Base-by-base conservation (phyloP, 2,113 vertebrate genomes). In the Aix galericulata region DNA sequence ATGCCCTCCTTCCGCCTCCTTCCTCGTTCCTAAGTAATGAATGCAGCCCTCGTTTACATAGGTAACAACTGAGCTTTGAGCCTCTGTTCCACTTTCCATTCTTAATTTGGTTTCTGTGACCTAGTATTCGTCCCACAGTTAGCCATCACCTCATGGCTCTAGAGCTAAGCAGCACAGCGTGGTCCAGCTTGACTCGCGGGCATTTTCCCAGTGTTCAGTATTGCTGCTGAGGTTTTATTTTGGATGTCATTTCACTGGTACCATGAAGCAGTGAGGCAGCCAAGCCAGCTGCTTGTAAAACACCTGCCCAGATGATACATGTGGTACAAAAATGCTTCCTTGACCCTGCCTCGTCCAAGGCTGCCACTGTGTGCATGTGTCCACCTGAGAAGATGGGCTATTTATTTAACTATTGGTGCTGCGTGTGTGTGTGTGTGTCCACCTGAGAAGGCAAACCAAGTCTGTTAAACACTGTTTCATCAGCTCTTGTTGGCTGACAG, bases 81-180 rank as follows among this genome's bases (percentile, higher is more conserved):
- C 17, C 38, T 89, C 44, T 89, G 71, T 59, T 94, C 87, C 59
- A 85, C 63, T 91, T 95, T 80, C 82, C 72, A 46, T 74, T 88
- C 59, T 94, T 88, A 92, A 94, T 91, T 95, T 94, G 74, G 82
- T 95, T 95, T 95, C 91, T 95, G 82, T 94, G 93, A 77, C 93
- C 87, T 91, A 80, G 36, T 91, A 94, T 88, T 89, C 82, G 48
- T 91, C 36, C 38, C 21, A 12, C 62, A 18, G n/a, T 73, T 50
- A 64, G 18, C 46, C 87, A 66, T 66, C 69, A 44, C 26, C 67
- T 82, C 58, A 6, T 17, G 42, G 44, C 36, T 72, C 77, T 53
- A 53, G 34, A 86, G 58, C 16, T 73, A 84, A 96, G 71, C 68
- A 63, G 68, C 56, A 55, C 36, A n/a, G 91, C 91, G 74, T 0